Evolutionary conservation across 2,888 invertebrate species (phyloP), one percentile per base, ranked within the genome.

Genomic region (Eumacrocentrus americanus): DNA sequence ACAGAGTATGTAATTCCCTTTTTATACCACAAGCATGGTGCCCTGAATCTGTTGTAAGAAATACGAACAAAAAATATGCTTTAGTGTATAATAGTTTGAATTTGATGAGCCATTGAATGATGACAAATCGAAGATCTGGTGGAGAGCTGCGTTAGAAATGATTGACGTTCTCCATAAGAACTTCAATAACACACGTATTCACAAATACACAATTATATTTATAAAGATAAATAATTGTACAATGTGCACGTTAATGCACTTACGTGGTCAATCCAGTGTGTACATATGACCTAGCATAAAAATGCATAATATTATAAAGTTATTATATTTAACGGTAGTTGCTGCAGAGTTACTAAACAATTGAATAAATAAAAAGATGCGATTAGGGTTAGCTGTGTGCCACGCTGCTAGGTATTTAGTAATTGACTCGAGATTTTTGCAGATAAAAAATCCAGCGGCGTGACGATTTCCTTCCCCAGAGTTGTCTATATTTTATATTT

Each of bases 401-500:
- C 23, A 37, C 48, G 52, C 48, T 52, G n/a, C 44, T n/a, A 22
- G 46, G 38, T 54, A 44, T 61, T 61, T 60, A 37, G 56, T 16
- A 40, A 61, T 61, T 57, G 58, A 58, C 57, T 61, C 42, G 53
- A 58, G 51, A 46, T 14, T 16, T 34, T 58, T 52, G 7, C 11
- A 38, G 40, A 35, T 25, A 37, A 44, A 56, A 37, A 20, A 56
- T 23, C 7, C 40, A 29, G 37, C 29, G 9, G 29, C 9, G 29
- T 38, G 23, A 47, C 58, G 61, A 50, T 55, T 51, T 20, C 25
- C 44, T 56, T 25, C 60, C 58, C 61, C 61, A 64, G 59, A 68
- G 68, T 70, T 70, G 66, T 71, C 67, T 70, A 71, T 70, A 70
- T 71, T 73, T 75, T 74, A 71, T 74, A 73, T 73, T 67, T 72